Conservation (phyloP, 1,140 invertebrate genomes). For the Leguminivora glycinivorella region DNA sequence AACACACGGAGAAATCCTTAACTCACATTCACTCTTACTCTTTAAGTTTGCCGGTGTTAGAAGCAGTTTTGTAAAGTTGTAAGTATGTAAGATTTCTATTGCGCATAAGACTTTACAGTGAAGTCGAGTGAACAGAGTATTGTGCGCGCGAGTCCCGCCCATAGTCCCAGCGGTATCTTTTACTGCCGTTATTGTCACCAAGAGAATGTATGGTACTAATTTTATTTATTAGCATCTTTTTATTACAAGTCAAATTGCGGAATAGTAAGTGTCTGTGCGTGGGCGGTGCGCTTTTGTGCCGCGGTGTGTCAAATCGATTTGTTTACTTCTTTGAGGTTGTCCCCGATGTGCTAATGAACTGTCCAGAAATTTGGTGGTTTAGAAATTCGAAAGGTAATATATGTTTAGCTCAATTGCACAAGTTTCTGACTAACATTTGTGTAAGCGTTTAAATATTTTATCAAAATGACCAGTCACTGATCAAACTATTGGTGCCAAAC, state of each 20-base stretch:
- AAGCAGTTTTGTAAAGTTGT: background rate
- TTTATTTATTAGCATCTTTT: conserved; percentile 72
- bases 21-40: conserved; percentile 23
- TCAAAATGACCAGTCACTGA: background rate
- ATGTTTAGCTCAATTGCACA: background rate
- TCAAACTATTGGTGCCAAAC: too few species aligned
- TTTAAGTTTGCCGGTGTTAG: background rate
- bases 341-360: conserved; percentile 33
- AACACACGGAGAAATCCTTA: conserved; percentile 19
- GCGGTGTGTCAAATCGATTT: conserved; percentile 51
- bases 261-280: conserved; percentile 45
- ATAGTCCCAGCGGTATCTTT: conserved; percentile 40
- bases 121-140: background rate
- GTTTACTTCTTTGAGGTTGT: conserved; percentile 30
- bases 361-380: background rate
- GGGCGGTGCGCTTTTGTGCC: conserved; percentile 48
- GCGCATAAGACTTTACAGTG: background rate
- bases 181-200: conserved; percentile 47
- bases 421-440: background rate
- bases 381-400: background rate
- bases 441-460: background rate
- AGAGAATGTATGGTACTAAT: conserved; percentile 53
- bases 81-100: background rate
- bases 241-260: conserved; percentile 59
- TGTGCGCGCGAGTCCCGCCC: conserved; percentile 34